Evolutionary conservation across 1,140 invertebrate genomes (phyloP), one percentile per base, ranked within the genome.

Genomic region (Diorhabda elongata): DNA sequence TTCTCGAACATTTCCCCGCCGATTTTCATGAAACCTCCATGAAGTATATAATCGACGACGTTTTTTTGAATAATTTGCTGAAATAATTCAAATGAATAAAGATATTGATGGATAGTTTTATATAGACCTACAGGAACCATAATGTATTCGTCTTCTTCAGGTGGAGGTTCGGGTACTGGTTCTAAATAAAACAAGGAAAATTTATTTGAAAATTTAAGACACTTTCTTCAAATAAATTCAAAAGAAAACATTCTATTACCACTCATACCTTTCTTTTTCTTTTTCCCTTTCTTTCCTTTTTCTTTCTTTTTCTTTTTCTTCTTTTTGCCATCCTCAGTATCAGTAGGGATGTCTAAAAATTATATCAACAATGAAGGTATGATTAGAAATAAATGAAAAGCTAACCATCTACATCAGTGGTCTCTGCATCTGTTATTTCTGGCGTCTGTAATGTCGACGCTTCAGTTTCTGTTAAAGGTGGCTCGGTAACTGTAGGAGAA

Each of bases 21-120:
- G 63, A 91, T 80, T 44, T 84, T 82, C 0, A 90, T 90, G 71
- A 90, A 91, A 42, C 85, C 78, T 0, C 87, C 87, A 56, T 90
- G 84, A 3, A 93, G 75, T 9, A 86, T 83, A 9, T 91, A 90
- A 3, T 89, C 87, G 68, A 87, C 84, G 2, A 89, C 84, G 1
- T 88, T 77, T 74, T 86, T 87, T 47, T 90, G 87, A 0, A 91
- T 83, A 11, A 89, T 81, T 86, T 87, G 86, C 89, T 90, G 76
- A 45, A 72, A 81, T 59, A 41, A 11, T 8, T n/a, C 11, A 11
- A 59, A 11, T 62, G 3, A 62, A 62, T 26, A 45, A 45, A 43
- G 8, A 0, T 43, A 52, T 61, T 70, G 44, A 59, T 11, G 56
- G 4, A 1, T 44, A 41, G 4, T 52, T 26, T 3, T 58, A 52